These are phyloP conservation scores for Drosophila antonietae DNA, from an alignment of 2,888 invertebrate species.

Conservation along the genomic window DNA sequence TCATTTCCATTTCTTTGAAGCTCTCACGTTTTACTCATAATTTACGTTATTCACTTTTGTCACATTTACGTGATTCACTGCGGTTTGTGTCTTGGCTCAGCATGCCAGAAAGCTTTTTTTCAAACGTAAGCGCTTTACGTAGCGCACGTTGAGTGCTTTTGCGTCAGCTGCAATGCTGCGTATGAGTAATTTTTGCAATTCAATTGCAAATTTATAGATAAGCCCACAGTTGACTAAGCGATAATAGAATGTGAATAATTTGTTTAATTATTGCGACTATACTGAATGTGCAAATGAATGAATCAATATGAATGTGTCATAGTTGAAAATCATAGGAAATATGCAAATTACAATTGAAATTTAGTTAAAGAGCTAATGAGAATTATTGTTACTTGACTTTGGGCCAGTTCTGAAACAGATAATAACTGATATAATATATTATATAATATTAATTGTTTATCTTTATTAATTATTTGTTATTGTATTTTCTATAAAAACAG, in stretches of 20 bases:
- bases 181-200: conserved; percentile 58
- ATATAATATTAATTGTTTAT: no score
- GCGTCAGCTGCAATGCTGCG: conserved; percentile 41
- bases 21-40: neutral
- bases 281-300: neutral
- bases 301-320: neutral
- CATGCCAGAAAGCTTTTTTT: conserved; percentile 6
- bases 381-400: neutral
- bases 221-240: conserved; percentile 21
- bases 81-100: conserved; percentile 55
- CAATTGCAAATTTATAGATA: conserved; percentile 32
- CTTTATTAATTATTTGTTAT: no score
- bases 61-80: conserved; percentile 20
- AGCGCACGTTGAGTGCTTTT: conserved; percentile 35
- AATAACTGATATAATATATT: no score
- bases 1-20: no score
- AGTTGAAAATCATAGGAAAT: neutral
- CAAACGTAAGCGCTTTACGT: conserved; percentile 16
- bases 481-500: no score
- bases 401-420: neutral
- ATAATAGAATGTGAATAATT: conserved; percentile 20
- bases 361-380: neutral
- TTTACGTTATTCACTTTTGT: conserved; percentile 1
- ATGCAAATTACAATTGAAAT: neutral
- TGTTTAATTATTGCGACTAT: neutral